Evolutionary conservation across 2,113 vertebrate genomes (phyloP).

Genomic region (Ailuropoda melanoleuca): DNA sequence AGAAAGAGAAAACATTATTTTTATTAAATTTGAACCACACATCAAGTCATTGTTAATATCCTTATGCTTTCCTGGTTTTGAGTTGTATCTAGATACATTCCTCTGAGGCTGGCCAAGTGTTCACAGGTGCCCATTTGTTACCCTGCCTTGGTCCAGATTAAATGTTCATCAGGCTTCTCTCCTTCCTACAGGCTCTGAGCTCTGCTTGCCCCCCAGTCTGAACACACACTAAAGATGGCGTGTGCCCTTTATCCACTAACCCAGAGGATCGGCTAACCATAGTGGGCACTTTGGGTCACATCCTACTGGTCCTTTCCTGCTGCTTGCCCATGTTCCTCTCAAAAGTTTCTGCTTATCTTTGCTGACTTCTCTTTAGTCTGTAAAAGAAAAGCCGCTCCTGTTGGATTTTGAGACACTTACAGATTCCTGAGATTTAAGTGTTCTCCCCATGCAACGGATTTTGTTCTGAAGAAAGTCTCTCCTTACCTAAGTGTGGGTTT

Average conservation of each 20-base stretch:
- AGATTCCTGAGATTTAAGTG: not conserved
- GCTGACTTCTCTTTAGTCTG: not conserved
- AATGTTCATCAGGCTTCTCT: not conserved
- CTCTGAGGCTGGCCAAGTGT: too few relatives aligned
- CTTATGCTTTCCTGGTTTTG: not conserved
- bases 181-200: not conserved
- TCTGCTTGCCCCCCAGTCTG: not conserved
- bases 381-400: not conserved
- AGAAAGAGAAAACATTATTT: not conserved
- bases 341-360: not conserved
- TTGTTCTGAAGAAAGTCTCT: not conserved
- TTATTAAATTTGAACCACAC: not conserved
- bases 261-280: not conserved
- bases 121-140: not conserved
- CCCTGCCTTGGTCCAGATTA: not conserved
- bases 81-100: too few relatives aligned
- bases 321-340: not conserved
- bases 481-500: not conserved
- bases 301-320: not conserved
- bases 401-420: not conserved
- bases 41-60: not conserved
- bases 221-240: not conserved
- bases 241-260: not conserved
- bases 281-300: not conserved
- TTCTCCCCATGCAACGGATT: not conserved